phyloP scores from a whole-genome alignment of 2,888 invertebrate species.

The Hydriomena furcata region DNA sequence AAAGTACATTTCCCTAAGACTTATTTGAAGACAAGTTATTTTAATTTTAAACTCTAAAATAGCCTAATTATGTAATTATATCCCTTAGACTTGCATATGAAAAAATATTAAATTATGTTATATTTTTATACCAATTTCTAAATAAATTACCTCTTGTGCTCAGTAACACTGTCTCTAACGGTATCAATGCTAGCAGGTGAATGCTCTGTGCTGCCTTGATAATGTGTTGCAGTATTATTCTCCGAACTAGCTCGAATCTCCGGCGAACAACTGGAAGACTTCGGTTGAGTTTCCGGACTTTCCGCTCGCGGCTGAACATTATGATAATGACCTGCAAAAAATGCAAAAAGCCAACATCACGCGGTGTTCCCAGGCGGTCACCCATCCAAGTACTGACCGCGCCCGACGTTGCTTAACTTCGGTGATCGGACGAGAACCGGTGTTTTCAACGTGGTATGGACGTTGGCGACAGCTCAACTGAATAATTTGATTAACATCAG shows the following conservation, averaged over 20 bases:
- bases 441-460: slow-evolving; percentile 69
- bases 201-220: slow-evolving; percentile 33
- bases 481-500: background rate
- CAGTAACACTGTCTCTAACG: slow-evolving; percentile 50
- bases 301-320: slow-evolving; percentile 38
- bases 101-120: too few species aligned
- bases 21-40: too few species aligned
- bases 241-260: slow-evolving; percentile 39
- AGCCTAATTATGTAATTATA: too few species aligned
- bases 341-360: slow-evolving; percentile 59
- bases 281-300: slow-evolving; percentile 33
- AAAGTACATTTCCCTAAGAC: too few species aligned
- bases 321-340: slow-evolving; percentile 20
- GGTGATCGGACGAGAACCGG: slow-evolving; percentile 76
- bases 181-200: slow-evolving; percentile 51
- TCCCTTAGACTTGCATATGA: too few species aligned
- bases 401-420: slow-evolving; percentile 75
- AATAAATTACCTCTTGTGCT: slow-evolving; percentile 48
- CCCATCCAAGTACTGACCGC: slow-evolving; percentile 77
- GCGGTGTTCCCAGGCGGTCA: slow-evolving; percentile 75
- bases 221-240: slow-evolving; percentile 33
- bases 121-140: too few species aligned
- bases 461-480: slow-evolving; percentile 23
- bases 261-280: slow-evolving; percentile 40
- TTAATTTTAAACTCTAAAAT: too few species aligned